Evolutionary conservation across 2,888 invertebrate species (phyloP).

Genomic region (Hemistola chrysoprasaria): DNA sequence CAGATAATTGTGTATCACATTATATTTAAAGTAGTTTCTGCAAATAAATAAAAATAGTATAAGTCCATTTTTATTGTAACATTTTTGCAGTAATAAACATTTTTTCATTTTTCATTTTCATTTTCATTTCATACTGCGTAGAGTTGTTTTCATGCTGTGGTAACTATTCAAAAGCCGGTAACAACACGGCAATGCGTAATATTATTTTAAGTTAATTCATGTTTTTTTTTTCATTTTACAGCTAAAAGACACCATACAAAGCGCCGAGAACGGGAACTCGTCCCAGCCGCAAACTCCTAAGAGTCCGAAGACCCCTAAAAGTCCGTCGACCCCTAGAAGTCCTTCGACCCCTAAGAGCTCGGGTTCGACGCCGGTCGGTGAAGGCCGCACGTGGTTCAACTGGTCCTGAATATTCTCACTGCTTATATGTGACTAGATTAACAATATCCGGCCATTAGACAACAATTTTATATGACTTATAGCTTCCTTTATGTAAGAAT

Average conservation of each 20-base stretch:
- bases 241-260: constrained; percentile 63
- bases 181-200: neutral
- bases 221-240: constrained; percentile 35
- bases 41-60: too few species aligned
- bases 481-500: too few species aligned
- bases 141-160: too few species aligned
- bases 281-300: constrained; percentile 43
- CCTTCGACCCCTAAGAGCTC: constrained; percentile 51
- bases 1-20: too few species aligned
- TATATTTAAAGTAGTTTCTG: too few species aligned
- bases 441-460: too few species aligned
- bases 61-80: too few species aligned
- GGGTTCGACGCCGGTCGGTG: constrained; percentile 56
- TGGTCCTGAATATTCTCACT: constrained; percentile 67
- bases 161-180: neutral
- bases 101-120: too few species aligned
- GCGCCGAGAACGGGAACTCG: constrained; percentile 40
- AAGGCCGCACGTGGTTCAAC: constrained; percentile 79
- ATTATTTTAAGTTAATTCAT: neutral
- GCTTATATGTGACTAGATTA: too few species aligned
- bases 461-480: too few species aligned
- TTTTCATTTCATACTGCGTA: too few species aligned
- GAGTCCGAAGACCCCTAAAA: constrained; percentile 46
- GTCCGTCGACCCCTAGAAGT: constrained; percentile 42
- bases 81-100: too few species aligned